Evolutionary conservation across 1,140 invertebrate species (phyloP), one percentile per base, ranked within the genome.

Genomic region (Pachypsylla venusta): DNA sequence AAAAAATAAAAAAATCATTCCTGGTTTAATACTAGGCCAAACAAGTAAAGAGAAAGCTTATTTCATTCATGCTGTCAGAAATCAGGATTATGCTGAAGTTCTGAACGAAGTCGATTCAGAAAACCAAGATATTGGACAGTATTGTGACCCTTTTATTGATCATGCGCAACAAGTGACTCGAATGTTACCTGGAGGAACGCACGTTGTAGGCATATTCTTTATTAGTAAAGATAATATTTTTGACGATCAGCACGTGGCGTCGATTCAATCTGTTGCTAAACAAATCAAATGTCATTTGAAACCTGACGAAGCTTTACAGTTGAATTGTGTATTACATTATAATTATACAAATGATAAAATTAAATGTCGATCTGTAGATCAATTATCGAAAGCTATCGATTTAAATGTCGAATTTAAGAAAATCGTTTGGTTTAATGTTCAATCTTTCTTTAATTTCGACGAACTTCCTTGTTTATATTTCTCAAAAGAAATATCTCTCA

Each of bases 161-260:
- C 42, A 48, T 48, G 42, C 22, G 7, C 42, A 48, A 24, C 61
- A 81, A 79, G 79, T 87, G 0, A 83, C 81, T 1, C 77, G 83
- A 70, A 89, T 89, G 86, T 71, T 91, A 54, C 85, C 86, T 35
- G 87, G 87, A 42, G 86, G 87, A 22, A 79, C 88, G 73, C 79
- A 79, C 72, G 81, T 89, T 53, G 74, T 88, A 64, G 84, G 81
- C 65, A 62, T 76, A 20, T 78, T 75, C 67, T 68, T 80, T 19
- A 73, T 80, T 28, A 77, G 77, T 20, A 77, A 81, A 64, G 76
- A 79, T 62, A 79, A 85, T 66, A 73, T 79, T 62, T 78, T 85
- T 66, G 76, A 71, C 40, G 73, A 77, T 57, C 67, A 65, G 26
- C 69, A 70, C 54, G 57, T 71, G 55, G 60, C 67, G 69, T 74